Base-by-base conservation (phyloP, 23 tunicate genomes). In the Phallusia fumigata region DNA sequence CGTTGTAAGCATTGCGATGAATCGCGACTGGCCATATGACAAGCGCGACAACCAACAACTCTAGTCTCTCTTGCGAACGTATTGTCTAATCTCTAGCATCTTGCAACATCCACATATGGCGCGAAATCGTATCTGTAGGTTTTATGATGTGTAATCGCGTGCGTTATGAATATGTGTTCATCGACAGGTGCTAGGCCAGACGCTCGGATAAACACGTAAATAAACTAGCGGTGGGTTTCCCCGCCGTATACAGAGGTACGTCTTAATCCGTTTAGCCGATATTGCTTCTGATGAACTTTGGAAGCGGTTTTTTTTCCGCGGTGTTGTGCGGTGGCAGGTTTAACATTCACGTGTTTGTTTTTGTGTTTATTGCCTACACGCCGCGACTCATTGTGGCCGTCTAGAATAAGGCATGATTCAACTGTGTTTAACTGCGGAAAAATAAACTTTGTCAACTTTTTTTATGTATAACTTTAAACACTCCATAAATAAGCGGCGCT, bases 11-110 rank as follows among this genome's bases (percentile, higher is more conserved):
- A 58, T 8, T 16, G 5, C 69, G 13, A 21, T 58, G 3, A 24
- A 58, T 58, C 69, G 69, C 69, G 69, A 16, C 69, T 6, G 28
- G 11, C 69, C 69, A 58, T 58, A 58, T 58, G 69, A 58, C 69
- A 58, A 58, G 28, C 69, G 69, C 1, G 13, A 22, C n/a, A n/a
- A n/a, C n/a, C n/a, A 40, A 40, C 47, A 40, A 40, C 10, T 40
- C 47, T 40, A 10, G 47, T 10, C 5, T 40, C 47, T 40, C 47
- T 5, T 3, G 47, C 5, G n/a, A 40, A 40, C 5, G 47, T 10
- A 10, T 58, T 16, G 69, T 24, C 28, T 58, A 58, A 58, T 58
- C 69, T 24, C 69, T 8, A 58, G 28, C 1, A 24, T 22, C 69
- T 58, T 24, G 13, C 15, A 58, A 11, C 69, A 16, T 58, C 69